Percentiles rank a stretch among this genome's conserved stretches.
Conservation (phyloP, 2,113 vertebrate species). For the Poeciliopsis retropinna region DNA sequence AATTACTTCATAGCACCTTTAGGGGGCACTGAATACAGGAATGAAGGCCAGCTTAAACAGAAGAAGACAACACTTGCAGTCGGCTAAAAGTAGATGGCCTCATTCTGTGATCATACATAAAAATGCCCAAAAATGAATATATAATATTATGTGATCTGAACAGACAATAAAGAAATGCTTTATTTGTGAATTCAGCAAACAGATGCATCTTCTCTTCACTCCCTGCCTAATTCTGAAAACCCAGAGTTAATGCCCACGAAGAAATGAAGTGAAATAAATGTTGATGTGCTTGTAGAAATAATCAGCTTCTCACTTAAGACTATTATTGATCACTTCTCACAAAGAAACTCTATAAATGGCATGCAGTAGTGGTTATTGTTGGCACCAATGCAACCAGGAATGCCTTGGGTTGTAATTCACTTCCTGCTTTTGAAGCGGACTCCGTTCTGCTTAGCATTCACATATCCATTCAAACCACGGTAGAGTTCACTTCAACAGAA, state of each 20-base stretch:
- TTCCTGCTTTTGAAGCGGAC: too few species aligned
- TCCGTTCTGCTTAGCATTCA: too few species aligned
- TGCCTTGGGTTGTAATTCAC: too few species aligned
- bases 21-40: background rate
- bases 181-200: background rate
- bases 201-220: background rate
- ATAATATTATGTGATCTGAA: background rate
- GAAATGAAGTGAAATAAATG: slow-evolving; percentile 27
- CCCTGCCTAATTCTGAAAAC: background rate
- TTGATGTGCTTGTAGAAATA: background rate
- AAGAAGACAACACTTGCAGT: background rate
- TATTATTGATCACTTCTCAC: slow-evolving; percentile 11
- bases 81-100: too few species aligned
- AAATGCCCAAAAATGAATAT: background rate
- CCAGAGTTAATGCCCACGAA: slow-evolving; percentile 14
- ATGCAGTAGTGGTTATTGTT: slow-evolving; percentile 38
- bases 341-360: slow-evolving; percentile 21
- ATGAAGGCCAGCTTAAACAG: background rate
- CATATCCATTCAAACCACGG: too few species aligned
- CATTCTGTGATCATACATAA: too few species aligned
- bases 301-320: slow-evolving; percentile 8
- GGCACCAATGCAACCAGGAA: slow-evolving; percentile 9
- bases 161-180: background rate
- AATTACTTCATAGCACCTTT: background rate
- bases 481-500: too few species aligned